These are phyloP conservation scores for Lathamus discolor DNA, from an alignment of 2,113 vertebrate genomes.

Conservation along the genomic window DNA sequence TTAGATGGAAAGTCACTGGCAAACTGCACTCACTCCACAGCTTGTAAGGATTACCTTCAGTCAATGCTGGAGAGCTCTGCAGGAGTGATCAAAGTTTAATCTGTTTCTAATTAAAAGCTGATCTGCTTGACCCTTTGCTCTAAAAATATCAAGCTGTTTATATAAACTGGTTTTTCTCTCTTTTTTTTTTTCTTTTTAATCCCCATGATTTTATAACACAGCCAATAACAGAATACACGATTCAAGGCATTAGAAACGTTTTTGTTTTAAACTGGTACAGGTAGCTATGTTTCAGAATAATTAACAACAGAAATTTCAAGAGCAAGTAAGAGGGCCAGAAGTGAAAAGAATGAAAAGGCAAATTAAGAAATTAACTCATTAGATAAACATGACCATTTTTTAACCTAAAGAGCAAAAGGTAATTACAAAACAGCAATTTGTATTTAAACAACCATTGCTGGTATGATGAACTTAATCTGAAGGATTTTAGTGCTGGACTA, in stretches of 20 bases:
- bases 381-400: not conserved
- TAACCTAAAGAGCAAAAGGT: not conserved
- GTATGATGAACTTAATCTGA: not conserved
- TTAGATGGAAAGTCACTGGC: conserved; percentile 39
- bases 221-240: not conserved
- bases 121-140: conserved; percentile 31
- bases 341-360: not conserved
- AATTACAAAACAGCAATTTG: not conserved
- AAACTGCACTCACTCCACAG: not conserved
- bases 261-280: not conserved
- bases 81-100: conserved; percentile 55
- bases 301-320: not conserved
- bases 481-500: not conserved
- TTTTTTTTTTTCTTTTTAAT: not conserved
- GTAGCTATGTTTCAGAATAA: not conserved
- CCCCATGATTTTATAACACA: not conserved
- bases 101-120: conserved; percentile 59
- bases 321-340: not conserved
- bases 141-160: conserved; percentile 66
- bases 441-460: not conserved
- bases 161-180: not conserved
- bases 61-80: not conserved
- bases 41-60: conserved; percentile 47
- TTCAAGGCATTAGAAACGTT: not conserved
- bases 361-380: not conserved